Percentiles rank a stretch among this genome's conserved stretches.
These are phyloP conservation scores for Epizoanthus ramosus DNA, from an alignment of 92 coral and sea anemone genomes.

Conservation along the genomic window DNA sequence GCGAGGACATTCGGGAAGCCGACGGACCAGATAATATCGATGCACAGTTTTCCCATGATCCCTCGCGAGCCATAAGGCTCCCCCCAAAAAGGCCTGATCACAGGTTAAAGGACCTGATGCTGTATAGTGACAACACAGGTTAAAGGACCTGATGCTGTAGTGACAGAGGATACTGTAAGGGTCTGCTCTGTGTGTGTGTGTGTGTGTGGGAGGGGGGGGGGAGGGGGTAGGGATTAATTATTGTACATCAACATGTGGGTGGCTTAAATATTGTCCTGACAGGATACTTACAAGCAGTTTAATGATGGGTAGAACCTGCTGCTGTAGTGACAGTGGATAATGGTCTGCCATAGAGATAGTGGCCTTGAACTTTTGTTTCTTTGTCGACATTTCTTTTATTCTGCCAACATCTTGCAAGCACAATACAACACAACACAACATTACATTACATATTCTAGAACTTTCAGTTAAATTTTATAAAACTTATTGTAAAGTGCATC, in stretches of 20 bases:
- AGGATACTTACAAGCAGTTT: constrained; percentile 79
- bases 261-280: too few relatives aligned
- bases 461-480: too few relatives aligned
- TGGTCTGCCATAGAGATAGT: constrained; percentile 90
- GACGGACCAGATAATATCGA: constrained; percentile 36
- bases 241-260: background rate
- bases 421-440: background rate
- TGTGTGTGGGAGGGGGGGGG: background rate
- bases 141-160: too few relatives aligned
- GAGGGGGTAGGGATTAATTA: background rate
- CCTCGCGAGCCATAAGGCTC: constrained; percentile 49
- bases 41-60: background rate
- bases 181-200: constrained; percentile 77
- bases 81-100: too few relatives aligned
- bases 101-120: too few relatives aligned
- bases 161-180: constrained; percentile 83
- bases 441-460: too few relatives aligned
- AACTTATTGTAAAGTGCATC: too few relatives aligned
- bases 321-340: constrained; percentile 86
- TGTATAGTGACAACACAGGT: too few relatives aligned
- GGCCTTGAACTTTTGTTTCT: constrained; percentile 94
- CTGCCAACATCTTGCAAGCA: constrained; percentile 78
- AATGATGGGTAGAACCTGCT: constrained; percentile 91
- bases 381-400: constrained; percentile 84
- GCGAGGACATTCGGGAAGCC: constrained; percentile 49